These are phyloP conservation scores for Xanthia togata DNA, from an alignment of 2,888 invertebrate species.

Conservation along the genomic window DNA sequence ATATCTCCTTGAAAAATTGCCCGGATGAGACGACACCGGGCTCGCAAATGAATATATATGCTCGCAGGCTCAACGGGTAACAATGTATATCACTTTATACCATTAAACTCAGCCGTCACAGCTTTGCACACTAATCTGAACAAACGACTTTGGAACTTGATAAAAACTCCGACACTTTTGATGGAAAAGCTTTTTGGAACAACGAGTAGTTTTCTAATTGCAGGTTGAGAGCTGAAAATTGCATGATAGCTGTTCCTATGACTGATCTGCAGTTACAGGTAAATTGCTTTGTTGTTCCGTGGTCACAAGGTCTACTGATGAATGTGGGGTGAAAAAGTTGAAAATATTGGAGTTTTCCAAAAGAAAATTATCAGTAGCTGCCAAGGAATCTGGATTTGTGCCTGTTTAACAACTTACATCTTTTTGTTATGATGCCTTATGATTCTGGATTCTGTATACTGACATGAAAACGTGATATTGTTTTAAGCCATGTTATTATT, in stretches of 20 bases:
- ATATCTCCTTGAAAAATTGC: constrained; percentile 67
- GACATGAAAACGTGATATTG: too few relatives aligned
- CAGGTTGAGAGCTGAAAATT: constrained; percentile 6
- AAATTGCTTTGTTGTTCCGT: too few relatives aligned
- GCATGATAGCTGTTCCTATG: not conserved
- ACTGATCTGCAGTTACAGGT: not conserved
- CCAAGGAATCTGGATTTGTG: too few relatives aligned
- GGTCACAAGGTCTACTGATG: too few relatives aligned
- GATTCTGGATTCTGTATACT: too few relatives aligned
- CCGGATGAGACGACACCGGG: constrained; percentile 46
- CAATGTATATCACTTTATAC: constrained; percentile 69
- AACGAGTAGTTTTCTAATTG: constrained; percentile 52
- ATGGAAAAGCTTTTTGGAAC: constrained; percentile 51
- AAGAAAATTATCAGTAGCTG: too few relatives aligned
- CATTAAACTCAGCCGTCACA: constrained; percentile 65
- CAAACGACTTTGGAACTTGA: constrained; percentile 67
- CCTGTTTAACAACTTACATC: too few relatives aligned
- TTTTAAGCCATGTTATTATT: too few relatives aligned
- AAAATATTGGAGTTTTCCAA: too few relatives aligned
- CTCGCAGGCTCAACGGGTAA: constrained; percentile 43
- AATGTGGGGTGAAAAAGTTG: too few relatives aligned
- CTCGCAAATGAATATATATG: constrained; percentile 69
- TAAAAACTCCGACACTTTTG: constrained; percentile 66
- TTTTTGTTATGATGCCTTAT: too few relatives aligned
- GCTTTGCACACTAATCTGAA: constrained; percentile 66